Percentiles rank a stretch among this genome's conserved stretches.
Conservation (phyloP, 2,888 invertebrate species). For the Arrhopalites spinosus region DNA sequence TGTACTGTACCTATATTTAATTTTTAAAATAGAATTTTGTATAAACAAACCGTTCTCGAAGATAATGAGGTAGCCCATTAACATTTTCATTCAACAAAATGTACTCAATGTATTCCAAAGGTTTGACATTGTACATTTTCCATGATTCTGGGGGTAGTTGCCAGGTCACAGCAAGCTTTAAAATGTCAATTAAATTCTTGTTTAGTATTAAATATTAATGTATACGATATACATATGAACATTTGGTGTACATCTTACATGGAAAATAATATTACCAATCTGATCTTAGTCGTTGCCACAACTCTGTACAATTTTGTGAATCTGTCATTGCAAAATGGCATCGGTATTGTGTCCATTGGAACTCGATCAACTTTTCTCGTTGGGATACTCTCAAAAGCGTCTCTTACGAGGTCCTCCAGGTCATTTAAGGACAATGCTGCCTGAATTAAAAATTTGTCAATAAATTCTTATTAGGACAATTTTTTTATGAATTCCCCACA, state of each 20-base stretch:
- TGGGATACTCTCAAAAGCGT: constrained; percentile 1
- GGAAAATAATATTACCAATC: constrained; percentile 6
- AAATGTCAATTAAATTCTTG: not conserved
- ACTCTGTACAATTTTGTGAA: constrained; percentile 22
- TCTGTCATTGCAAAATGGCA: constrained; percentile 26
- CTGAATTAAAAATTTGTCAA: constrained; percentile 5
- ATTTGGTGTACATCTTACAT: not conserved
- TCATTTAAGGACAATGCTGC: constrained; percentile 7
- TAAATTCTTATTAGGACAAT: too few species aligned
- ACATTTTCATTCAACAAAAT: constrained; percentile 22
- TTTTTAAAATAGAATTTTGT: not conserved
- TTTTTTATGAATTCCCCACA: too few species aligned
- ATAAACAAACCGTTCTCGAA: constrained; percentile 15
- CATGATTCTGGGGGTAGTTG: constrained; percentile 22
- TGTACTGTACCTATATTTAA: not conserved
- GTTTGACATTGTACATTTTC: constrained; percentile 11
- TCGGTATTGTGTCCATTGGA: not conserved
- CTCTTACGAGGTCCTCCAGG: not conserved
- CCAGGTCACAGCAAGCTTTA: constrained; percentile 24
- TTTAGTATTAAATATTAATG: not conserved
- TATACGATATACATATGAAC: not conserved
- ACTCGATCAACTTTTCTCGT: not conserved
- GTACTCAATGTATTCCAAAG: constrained; percentile 20
- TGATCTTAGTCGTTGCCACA: not conserved
- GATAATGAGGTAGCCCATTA: constrained; percentile 11